A percentile compares a stretch with the other conserved stretches of the same genome.
phyloP scores from a whole-genome alignment of 92 coral and sea anemone genomes.

The Epizoanthus scotinus region DNA sequence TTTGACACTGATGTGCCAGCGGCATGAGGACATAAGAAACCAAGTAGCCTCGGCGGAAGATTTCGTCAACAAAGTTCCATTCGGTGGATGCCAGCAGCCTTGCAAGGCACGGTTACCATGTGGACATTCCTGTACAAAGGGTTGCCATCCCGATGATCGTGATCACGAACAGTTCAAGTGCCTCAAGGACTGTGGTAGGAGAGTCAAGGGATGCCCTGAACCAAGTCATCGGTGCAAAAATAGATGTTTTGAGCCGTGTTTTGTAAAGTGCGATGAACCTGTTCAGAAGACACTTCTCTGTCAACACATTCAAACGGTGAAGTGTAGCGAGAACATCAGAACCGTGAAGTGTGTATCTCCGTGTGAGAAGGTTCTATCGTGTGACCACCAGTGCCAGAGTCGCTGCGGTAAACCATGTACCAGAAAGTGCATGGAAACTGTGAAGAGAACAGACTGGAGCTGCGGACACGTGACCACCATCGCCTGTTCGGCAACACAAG shows the following conservation, averaged over 20 bases:
- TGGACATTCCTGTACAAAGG: constrained; percentile 75
- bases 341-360: constrained; percentile 51
- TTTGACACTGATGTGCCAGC: constrained; percentile 74
- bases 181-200: constrained; percentile 58
- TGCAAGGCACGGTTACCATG: constrained; percentile 70
- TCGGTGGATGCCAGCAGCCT: constrained; percentile 78
- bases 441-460: constrained; percentile 73
- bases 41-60: constrained; percentile 59
- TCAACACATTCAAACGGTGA: constrained; percentile 45
- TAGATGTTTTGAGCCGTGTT: constrained; percentile 62
- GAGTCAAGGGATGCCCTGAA: constrained; percentile 48
- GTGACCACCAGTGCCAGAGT: constrained; percentile 85
- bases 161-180: constrained; percentile 54
- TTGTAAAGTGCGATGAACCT: constrained; percentile 35
- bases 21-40: constrained; percentile 52
- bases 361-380: constrained; percentile 61
- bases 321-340: constrained; percentile 46
- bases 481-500: constrained; percentile 81
- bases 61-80: constrained; percentile 59
- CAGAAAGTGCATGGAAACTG: constrained; percentile 66
- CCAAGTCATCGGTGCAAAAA: constrained; percentile 64
- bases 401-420: constrained; percentile 69
- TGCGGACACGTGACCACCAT: constrained; percentile 82
- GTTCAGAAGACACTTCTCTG: constrained; percentile 67
- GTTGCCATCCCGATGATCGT: constrained; percentile 74